A percentile compares a stretch with the other conserved stretches of the same genome.
phyloP scores from a whole-genome alignment of 2,888 invertebrate species.

The Stenchaetothrips biformis region DNA sequence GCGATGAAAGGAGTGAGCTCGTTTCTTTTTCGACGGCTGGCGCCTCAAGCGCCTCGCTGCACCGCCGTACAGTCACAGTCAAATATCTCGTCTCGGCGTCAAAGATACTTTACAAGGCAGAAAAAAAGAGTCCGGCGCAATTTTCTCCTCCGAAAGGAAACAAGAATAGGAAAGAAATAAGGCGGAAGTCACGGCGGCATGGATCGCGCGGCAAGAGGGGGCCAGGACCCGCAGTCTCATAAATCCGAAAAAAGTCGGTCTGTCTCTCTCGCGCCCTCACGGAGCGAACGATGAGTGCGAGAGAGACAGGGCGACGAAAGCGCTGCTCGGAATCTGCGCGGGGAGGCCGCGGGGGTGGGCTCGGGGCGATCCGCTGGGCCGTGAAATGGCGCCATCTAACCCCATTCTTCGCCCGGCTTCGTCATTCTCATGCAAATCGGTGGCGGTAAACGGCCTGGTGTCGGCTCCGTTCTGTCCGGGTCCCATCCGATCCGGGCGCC shows the following conservation, averaged over 20 bases:
- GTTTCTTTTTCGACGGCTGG: neutral
- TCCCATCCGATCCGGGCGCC: neutral
- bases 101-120: neutral
- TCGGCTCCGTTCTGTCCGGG: neutral
- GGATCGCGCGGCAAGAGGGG: neutral
- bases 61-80: neutral
- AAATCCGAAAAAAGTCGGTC: too few relatives aligned
- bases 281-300: too few relatives aligned
- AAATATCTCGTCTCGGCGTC: neutral
- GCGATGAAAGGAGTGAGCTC: neutral
- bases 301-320: too few relatives aligned
- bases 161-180: neutral
- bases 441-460: neutral
- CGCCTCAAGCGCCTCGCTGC: neutral
- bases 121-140: neutral
- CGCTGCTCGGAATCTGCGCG: too few relatives aligned
- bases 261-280: too few relatives aligned
- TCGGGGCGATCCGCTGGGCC: neutral
- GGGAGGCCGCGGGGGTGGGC: neutral
- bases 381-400: conserved; percentile 1
- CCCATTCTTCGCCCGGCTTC: neutral
- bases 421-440: neutral
- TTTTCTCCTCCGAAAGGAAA: neutral
- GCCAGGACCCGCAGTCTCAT: too few relatives aligned
- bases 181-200: neutral